Evolutionary conservation across 1,140 invertebrate genomes (phyloP).

Genomic region (Cardiocondyla obscurior): DNA sequence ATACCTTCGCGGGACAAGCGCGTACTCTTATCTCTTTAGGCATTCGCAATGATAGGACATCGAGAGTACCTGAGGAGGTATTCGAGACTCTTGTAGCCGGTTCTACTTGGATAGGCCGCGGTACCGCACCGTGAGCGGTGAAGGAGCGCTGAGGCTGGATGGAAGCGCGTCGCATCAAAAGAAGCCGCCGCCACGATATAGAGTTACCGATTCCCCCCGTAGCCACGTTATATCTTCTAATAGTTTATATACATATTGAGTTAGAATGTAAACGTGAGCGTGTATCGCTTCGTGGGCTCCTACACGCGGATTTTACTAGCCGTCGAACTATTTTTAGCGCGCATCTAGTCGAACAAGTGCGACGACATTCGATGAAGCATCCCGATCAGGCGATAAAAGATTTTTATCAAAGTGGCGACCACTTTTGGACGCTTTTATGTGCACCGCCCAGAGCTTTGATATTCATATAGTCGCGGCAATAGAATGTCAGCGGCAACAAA

Average conservation of each 20-base stretch:
- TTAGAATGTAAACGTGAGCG: constrained; percentile 68
- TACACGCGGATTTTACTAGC: constrained; percentile 5
- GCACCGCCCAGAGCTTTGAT: not conserved
- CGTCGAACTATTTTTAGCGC: constrained; percentile 48
- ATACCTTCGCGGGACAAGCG: not conserved
- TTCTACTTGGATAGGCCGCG: constrained; percentile 78
- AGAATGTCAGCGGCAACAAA: not conserved
- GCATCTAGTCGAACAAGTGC: constrained; percentile 60
- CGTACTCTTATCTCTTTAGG: constrained; percentile 44
- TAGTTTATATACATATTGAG: constrained; percentile 75
- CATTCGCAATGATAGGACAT: constrained; percentile 74
- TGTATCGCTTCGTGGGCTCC: constrained; percentile 59
- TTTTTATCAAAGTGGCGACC: not conserved
- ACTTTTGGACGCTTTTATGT: constrained; percentile 8
- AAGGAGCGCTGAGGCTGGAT: constrained; percentile 71
- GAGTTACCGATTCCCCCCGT: constrained; percentile 77
- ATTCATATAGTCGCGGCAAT: not conserved
- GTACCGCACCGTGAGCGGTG: constrained; percentile 69
- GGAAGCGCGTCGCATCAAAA: constrained; percentile 77
- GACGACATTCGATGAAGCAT: not conserved
- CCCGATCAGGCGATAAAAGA: constrained; percentile 19
- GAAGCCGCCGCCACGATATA: constrained; percentile 79
- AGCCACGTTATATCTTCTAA: constrained; percentile 79
- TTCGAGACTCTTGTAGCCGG: constrained; percentile 82
- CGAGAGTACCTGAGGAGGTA: constrained; percentile 77